A percentile compares a stretch with the other conserved stretches of the same genome.
Conservation (phyloP, 2,113 vertebrate genomes). For the Pelvicachromis taeniatus region DNA sequence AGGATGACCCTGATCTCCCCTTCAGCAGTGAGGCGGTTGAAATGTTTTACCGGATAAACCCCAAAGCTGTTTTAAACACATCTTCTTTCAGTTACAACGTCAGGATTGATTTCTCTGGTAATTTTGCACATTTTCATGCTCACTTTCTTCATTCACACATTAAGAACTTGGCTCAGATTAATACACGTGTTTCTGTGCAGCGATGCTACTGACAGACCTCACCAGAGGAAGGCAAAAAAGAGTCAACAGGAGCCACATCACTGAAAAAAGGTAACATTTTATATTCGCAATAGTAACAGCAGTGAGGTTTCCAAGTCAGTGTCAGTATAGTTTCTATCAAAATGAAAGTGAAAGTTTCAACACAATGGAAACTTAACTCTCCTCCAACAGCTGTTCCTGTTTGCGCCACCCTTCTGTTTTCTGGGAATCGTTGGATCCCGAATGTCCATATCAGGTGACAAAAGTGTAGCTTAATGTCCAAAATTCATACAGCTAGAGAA, state of each 20-base stretch:
- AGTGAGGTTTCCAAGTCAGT: too few species aligned
- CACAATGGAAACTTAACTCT: neutral
- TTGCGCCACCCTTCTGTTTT: neutral
- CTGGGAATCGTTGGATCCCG: conserved; percentile 32
- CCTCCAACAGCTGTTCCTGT: conserved; percentile 39
- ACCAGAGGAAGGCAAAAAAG: neutral
- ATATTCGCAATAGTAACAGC: accelerated
- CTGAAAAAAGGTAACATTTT: neutral
- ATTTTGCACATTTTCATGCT: neutral
- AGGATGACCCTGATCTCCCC: conserved; percentile 25
- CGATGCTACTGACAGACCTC: conserved; percentile 12
- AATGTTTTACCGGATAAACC: neutral
- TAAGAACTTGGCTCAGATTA: neutral
- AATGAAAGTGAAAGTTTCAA: conserved; percentile 51
- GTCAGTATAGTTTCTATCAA: neutral
- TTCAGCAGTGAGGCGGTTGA: conserved; percentile 26
- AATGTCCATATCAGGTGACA: conserved; percentile 13
- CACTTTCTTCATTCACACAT: neutral
- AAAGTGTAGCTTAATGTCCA: neutral
- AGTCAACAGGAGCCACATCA: neutral
- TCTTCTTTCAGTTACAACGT: neutral
- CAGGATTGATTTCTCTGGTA: conserved; percentile 48
- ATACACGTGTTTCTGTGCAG: neutral
- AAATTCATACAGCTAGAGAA: neutral
- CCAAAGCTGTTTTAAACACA: neutral